Conservation (phyloP, 2,113 vertebrate genomes). For the Mustelus asterias region DNA sequence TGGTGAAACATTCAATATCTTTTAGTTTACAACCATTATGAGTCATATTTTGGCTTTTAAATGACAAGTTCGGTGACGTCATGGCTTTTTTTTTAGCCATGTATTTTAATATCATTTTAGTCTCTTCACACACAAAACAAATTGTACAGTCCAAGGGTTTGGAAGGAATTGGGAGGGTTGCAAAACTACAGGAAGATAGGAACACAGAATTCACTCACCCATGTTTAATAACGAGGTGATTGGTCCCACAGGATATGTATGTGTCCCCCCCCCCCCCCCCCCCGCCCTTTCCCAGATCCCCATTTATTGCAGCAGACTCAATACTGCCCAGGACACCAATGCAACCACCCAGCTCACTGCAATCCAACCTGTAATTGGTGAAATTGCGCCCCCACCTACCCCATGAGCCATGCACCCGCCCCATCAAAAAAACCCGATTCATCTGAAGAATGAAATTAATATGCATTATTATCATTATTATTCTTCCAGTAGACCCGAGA, state of each 20-base stretch:
- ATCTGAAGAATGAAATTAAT: constrained; percentile 33
- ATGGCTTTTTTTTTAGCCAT: background rate
- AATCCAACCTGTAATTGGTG: background rate
- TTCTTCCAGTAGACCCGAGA: background rate
- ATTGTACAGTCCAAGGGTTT: background rate
- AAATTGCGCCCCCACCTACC: constrained; percentile 40
- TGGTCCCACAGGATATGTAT: background rate
- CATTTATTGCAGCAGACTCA: background rate
- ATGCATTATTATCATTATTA: background rate
- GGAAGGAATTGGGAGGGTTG: background rate
- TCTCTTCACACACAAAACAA: background rate
- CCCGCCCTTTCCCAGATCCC: constrained; percentile 47
- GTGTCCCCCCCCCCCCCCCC: constrained; percentile 45
- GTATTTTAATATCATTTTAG: background rate
- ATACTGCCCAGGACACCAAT: background rate
- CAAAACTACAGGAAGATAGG: background rate
- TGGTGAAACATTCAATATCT: background rate
- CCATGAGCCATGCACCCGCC: constrained; percentile 33
- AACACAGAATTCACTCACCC: background rate
- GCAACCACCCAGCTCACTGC: constrained; percentile 39
- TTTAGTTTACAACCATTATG: background rate
- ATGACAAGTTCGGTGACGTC: constrained; percentile 1
- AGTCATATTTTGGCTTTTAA: constrained; percentile 21
- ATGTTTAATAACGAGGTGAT: background rate
- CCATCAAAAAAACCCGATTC: constrained; percentile 38